A percentile compares a stretch with the other conserved stretches of the same genome.
Conservation (phyloP, 2,113 vertebrate genomes). For the Cromileptes altivelis region DNA sequence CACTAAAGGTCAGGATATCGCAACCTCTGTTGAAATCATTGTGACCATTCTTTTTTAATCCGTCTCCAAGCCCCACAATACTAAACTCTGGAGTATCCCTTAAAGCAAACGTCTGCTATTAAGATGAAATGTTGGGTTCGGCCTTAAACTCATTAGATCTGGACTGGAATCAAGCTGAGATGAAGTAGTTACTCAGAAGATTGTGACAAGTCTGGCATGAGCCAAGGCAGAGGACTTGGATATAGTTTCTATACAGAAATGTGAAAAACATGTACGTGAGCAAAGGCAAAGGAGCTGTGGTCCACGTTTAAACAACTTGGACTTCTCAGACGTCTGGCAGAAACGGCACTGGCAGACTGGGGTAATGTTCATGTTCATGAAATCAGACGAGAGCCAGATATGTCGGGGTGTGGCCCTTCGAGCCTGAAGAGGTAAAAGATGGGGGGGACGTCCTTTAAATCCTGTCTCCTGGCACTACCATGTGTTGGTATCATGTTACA, state of each 20-base stretch:
- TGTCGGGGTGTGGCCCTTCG: slow-evolving; percentile 36
- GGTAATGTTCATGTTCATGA: slow-evolving; percentile 51
- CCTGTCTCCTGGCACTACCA: slow-evolving; percentile 30
- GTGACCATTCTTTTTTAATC: slow-evolving; percentile 1
- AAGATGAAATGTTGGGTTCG: slow-evolving; percentile 15
- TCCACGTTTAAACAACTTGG: slow-evolving; percentile 10
- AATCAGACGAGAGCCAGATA: slow-evolving; percentile 68
- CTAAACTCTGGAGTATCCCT: slow-evolving; percentile 24
- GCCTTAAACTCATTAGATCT: slow-evolving; percentile 12
- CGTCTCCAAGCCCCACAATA: background rate
- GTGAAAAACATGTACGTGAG: slow-evolving; percentile 19
- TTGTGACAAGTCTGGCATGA: slow-evolving; percentile 4
- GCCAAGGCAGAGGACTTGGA: background rate
- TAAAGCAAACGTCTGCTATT: background rate
- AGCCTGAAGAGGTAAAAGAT: slow-evolving; percentile 40
- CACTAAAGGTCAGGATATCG: background rate
- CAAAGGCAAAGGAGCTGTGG: slow-evolving; percentile 43
- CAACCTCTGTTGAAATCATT: slow-evolving; percentile 24
- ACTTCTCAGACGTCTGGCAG: slow-evolving; percentile 32
- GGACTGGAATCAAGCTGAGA: slow-evolving; percentile 4
- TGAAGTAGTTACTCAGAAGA: background rate
- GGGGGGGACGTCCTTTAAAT: slow-evolving; percentile 27
- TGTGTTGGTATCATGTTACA: slow-evolving; percentile 50
- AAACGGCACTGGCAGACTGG: slow-evolving; percentile 32
- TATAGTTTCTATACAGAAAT: slow-evolving; percentile 21